Conservation (phyloP, 2,888 invertebrate species). For the Elegia similella region DNA sequence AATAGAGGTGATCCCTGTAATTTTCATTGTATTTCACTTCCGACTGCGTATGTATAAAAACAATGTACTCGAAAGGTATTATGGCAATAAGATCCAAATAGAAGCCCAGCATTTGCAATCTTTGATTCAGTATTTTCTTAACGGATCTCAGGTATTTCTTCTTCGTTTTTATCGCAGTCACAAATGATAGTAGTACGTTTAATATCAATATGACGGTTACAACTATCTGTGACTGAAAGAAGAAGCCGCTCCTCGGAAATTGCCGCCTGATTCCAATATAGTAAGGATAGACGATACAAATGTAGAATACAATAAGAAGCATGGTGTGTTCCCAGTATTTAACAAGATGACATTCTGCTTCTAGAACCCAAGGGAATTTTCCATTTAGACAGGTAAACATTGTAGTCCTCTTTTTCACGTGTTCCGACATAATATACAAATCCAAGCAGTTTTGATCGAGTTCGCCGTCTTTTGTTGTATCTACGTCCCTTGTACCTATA, state of each 20-base stretch:
- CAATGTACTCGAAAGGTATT: slow-evolving; percentile 74
- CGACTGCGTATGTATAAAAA: slow-evolving; percentile 56
- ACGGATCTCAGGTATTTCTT: slow-evolving; percentile 60
- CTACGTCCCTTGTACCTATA: slow-evolving; percentile 55
- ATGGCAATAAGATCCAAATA: slow-evolving; percentile 74
- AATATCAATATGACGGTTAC: slow-evolving; percentile 62
- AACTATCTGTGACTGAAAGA: slow-evolving; percentile 60
- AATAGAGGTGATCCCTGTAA: slow-evolving; percentile 67
- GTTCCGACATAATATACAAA: slow-evolving; percentile 70
- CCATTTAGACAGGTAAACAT: slow-evolving; percentile 61
- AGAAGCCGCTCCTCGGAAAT: slow-evolving; percentile 57
- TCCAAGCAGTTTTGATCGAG: slow-evolving; percentile 67
- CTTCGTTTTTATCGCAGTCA: slow-evolving; percentile 74
- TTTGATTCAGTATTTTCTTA: slow-evolving; percentile 58
- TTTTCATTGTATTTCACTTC: slow-evolving; percentile 52
- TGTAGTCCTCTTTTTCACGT: slow-evolving; percentile 60
- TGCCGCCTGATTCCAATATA: slow-evolving; percentile 64
- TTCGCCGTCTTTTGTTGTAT: slow-evolving; percentile 53
- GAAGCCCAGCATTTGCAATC: slow-evolving; percentile 71
- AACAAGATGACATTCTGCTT: slow-evolving; percentile 64
- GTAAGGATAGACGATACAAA: slow-evolving; percentile 73
- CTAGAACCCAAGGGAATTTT: slow-evolving; percentile 74
- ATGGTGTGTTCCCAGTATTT: slow-evolving; percentile 75
- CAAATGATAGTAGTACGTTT: slow-evolving; percentile 64
- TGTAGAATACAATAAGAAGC: slow-evolving; percentile 59